Evolutionary conservation across 2,888 invertebrate genomes (phyloP).

Genomic region (Geophilus truncorum): DNA sequence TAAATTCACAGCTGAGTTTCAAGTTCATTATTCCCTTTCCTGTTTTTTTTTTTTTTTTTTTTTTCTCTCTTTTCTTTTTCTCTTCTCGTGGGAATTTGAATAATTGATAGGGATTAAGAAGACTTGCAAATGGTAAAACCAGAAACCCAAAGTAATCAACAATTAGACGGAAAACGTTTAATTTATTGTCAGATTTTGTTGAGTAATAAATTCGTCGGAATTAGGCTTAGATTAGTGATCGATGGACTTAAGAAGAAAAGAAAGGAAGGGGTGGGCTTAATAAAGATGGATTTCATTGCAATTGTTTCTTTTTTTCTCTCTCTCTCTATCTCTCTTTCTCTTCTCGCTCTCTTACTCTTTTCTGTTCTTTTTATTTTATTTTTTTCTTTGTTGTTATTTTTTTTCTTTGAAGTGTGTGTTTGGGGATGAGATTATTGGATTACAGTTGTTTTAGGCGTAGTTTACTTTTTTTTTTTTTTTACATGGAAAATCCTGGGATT

Average conservation of each 20-base stretch:
- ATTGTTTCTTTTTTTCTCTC: not conserved
- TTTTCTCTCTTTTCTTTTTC: not conserved
- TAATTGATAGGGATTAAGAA: constrained; percentile 27
- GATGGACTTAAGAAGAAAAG: not conserved
- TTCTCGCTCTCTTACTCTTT: no score
- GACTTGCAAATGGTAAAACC: constrained; percentile 21
- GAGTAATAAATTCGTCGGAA: constrained; percentile 24
- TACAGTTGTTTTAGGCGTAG: constrained; percentile 4
- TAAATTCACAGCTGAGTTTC: constrained; percentile 20
- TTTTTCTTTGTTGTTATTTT: no score
- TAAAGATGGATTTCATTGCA: constrained; percentile 25
- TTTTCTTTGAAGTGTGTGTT: not conserved
- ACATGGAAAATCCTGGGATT: not conserved
- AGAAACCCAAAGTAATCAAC: constrained; percentile 27
- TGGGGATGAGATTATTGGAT: constrained; percentile 13
- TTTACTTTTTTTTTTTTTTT: not conserved
- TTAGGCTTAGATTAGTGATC: constrained; percentile 23
- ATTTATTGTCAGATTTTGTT: constrained; percentile 27
- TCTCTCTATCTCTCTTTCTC: not conserved
- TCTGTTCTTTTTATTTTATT: no score
- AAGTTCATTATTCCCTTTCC: not conserved
- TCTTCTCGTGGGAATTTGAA: constrained; percentile 14
- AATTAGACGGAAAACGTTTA: constrained; percentile 24
- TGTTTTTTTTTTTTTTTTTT: not conserved
- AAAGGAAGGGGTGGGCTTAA: constrained; percentile 10